Evolutionary conservation across 2,113 vertebrate species (phyloP).

Genomic region (Plectropomus leopardus): DNA sequence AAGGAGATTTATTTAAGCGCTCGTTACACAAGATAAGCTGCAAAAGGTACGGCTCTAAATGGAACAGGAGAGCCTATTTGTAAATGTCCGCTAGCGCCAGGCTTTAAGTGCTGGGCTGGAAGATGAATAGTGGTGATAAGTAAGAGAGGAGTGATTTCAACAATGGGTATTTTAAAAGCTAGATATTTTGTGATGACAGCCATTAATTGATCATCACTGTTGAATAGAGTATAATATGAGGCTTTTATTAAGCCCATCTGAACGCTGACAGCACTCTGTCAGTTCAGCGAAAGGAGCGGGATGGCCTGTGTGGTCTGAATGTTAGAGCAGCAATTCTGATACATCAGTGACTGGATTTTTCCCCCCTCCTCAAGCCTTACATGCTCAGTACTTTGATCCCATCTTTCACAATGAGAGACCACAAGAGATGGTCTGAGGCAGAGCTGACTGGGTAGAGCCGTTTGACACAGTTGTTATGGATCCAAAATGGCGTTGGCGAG

Average conservation of each 20-base stretch:
- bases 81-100: conserved; percentile 55
- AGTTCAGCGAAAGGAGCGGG: conserved; percentile 21
- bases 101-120: conserved; percentile 48
- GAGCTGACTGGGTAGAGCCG: conserved; percentile 4
- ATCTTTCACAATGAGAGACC: conserved; percentile 4
- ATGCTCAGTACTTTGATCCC: conserved; percentile 27
- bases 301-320: conserved; percentile 18
- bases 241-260: conserved; percentile 52
- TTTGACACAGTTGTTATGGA: conserved; percentile 51
- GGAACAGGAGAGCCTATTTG: conserved; percentile 71
- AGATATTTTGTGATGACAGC: conserved; percentile 59
- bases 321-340: conserved; percentile 19
- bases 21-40: conserved; percentile 77
- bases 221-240: conserved; percentile 33
- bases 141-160: conserved; percentile 44
- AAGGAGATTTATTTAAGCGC: conserved; percentile 79
- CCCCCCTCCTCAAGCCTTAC: neutral
- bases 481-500: conserved; percentile 39
- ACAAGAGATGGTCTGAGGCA: conserved; percentile 21
- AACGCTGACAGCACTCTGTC: conserved; percentile 47
- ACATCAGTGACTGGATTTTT: neutral
- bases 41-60: conserved; percentile 68
- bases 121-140: conserved; percentile 61
- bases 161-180: conserved; percentile 57
- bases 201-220: conserved; percentile 67